Percentiles rank a stretch among this genome's conserved stretches.
Conservation (phyloP, 2,113 vertebrate species). For the Oncorhynchus gorbuscha region DNA sequence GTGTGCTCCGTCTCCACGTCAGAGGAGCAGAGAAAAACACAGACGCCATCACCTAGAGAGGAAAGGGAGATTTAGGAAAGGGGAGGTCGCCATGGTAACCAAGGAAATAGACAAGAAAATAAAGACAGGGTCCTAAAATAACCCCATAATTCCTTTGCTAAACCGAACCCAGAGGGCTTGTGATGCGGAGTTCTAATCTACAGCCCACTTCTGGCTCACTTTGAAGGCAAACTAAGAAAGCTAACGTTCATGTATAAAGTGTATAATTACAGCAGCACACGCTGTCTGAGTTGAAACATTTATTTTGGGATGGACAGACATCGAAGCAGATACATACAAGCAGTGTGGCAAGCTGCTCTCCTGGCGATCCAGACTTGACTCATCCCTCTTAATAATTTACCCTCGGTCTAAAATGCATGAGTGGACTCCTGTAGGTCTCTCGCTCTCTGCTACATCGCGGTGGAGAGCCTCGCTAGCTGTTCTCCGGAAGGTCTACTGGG, state of each 20-base stretch:
- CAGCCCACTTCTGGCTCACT: not conserved
- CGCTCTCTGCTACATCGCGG: not conserved
- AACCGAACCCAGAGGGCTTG: slow-evolving; percentile 56
- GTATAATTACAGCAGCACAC: slow-evolving; percentile 42
- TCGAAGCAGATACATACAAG: not conserved
- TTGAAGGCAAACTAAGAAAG: slow-evolving; percentile 44
- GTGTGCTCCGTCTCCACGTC: slow-evolving; percentile 27
- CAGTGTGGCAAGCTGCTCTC: slow-evolving; percentile 5
- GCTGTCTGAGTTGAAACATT: slow-evolving; percentile 49
- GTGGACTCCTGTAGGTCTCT: slow-evolving; percentile 29
- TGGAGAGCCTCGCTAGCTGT: not conserved
- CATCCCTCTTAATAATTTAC: slow-evolving; percentile 56
- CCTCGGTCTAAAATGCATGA: slow-evolving; percentile 36
- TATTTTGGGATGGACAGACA: slow-evolving; percentile 50
- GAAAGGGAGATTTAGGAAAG: slow-evolving; percentile 65
- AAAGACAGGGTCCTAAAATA: slow-evolving; percentile 61
- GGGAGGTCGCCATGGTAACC: slow-evolving; percentile 76
- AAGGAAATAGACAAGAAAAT: slow-evolving; percentile 66
- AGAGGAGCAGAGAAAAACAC: slow-evolving; percentile 36
- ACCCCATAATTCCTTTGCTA: slow-evolving; percentile 61
- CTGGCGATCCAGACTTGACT: slow-evolving; percentile 35
- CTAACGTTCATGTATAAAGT: slow-evolving; percentile 24
- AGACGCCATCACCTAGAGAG: slow-evolving; percentile 39
- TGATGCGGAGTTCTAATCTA: slow-evolving; percentile 51
- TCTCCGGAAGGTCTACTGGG: slow-evolving; percentile 12